Base-by-base conservation (phyloP, 1,140 invertebrate species). In the Papilio glaucus region DNA sequence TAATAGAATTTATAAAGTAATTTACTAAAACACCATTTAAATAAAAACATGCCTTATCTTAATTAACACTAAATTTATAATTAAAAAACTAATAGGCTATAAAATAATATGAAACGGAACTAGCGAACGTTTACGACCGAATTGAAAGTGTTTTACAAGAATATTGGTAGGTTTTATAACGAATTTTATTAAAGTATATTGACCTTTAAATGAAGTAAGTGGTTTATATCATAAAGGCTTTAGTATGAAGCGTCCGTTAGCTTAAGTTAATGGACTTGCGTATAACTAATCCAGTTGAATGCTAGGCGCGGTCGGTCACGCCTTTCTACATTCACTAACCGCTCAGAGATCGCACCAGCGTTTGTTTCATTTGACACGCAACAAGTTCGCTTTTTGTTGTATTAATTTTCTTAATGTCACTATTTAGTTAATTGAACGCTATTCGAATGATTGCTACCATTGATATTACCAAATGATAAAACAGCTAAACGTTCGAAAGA, bases 231-330 rank as follows among this genome's bases (percentile, higher is more conserved):
- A 21, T 57, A 57, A 57, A 57, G 4, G 49, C 4, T 57, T 49
- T 49, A 49, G 39, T 41, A 41, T 41, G 0, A 15, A 57, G 9
- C 10, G 9, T 53, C 45, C 9, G 18, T 57, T 57, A 57, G 71
- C 65, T 73, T 60, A 70, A 70, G 71, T 18, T 73, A 73, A 68
- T 68, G 65, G 65, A 26, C 69, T 68, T n/a, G n/a, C 65, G 53
- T 69, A 73, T 60, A 72, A 76, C 38, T 80, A 77, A 80, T 80
- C 78, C 71, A 24, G 63, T 42, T 62, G 68, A 77, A 73, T 29
- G 69, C 18, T 18, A 78, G 80, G 74, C 61, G 76, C 72, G 73
- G 42, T 65, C 73, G 75, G 38, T 68, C 75, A 73, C 77, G 63
- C 79, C 79, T 68, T 73, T 42, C 33, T 42, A n/a, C 13, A 71